Conservation (phyloP, 1,140 invertebrate species). For the Onthophagus taurus region DNA sequence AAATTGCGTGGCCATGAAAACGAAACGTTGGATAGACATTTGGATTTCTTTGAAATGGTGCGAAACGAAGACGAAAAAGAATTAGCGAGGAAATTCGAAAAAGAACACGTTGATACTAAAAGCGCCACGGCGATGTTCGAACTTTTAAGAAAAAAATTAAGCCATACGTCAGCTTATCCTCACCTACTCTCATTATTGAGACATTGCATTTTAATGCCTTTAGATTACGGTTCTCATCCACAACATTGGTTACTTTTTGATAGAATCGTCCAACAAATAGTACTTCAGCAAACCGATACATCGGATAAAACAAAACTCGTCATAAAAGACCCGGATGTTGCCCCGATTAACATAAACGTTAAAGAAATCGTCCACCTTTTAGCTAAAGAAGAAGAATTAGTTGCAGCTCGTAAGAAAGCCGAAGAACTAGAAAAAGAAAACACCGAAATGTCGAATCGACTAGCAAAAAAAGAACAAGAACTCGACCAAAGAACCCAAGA, state of each 20-base stretch:
- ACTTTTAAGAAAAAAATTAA: slow-evolving; percentile 77
- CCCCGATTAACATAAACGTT: slow-evolving; percentile 83
- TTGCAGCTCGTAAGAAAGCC: slow-evolving; percentile 75
- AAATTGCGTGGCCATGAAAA: slow-evolving; percentile 88
- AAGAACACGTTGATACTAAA: slow-evolving; percentile 90
- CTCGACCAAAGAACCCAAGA: slow-evolving; percentile 81
- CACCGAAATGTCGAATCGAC: slow-evolving; percentile 69
- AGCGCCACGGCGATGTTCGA: slow-evolving; percentile 93
- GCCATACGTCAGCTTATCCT: slow-evolving; percentile 86
- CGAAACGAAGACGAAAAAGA: slow-evolving; percentile 94
- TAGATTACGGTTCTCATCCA: slow-evolving; percentile 70
- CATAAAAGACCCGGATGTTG: slow-evolving; percentile 69
- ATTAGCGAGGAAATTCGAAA: slow-evolving; percentile 80
- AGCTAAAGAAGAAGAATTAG: slow-evolving; percentile 89
- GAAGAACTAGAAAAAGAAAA: slow-evolving; percentile 85
- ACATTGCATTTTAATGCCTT: slow-evolving; percentile 82
- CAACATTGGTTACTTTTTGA: slow-evolving; percentile 93
- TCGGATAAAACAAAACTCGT: slow-evolving; percentile 12
- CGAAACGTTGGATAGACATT: slow-evolving; percentile 82
- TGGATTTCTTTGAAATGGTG: slow-evolving; percentile 98
- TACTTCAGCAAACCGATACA: slow-evolving; percentile 62
- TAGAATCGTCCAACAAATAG: slow-evolving; percentile 90
- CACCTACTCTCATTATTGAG: slow-evolving; percentile 87
- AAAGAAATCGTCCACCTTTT: slow-evolving; percentile 82
- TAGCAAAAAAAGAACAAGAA: slow-evolving; percentile 90